These are phyloP conservation scores for Spilogale gracilis DNA, from an alignment of 2,113 vertebrate genomes.

Conservation along the genomic window DNA sequence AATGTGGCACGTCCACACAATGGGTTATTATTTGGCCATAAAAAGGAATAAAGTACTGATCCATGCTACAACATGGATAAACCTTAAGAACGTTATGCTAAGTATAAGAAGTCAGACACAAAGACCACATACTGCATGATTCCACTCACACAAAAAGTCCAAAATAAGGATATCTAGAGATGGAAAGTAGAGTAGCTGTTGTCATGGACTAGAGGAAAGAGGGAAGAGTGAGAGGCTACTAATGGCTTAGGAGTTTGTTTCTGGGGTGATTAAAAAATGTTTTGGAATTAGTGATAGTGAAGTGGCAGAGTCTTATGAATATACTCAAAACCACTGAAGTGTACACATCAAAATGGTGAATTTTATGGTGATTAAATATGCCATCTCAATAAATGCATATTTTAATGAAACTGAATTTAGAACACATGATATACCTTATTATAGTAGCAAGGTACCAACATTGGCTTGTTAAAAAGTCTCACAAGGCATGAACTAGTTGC, in stretches of 20 bases:
- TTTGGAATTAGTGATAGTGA: not conserved
- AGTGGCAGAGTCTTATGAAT: not conserved
- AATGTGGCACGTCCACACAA: not conserved
- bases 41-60: not conserved
- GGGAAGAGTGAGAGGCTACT: not conserved
- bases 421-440: not conserved
- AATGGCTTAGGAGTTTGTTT: not conserved
- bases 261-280: not conserved
- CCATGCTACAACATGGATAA: not conserved
- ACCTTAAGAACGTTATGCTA: not conserved
- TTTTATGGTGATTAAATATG: conserved; percentile 31
- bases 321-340: not conserved
- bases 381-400: conserved; percentile 18
- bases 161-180: not conserved
- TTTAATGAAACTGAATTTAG: conserved; percentile 27
- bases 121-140: not conserved
- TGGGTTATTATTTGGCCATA: not conserved
- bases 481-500: not conserved
- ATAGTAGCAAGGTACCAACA: not conserved
- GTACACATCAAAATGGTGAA: conserved; percentile 1
- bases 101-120: not conserved
- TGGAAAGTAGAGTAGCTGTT: not conserved
- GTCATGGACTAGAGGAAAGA: not conserved
- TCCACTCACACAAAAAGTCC: not conserved
- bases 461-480: conserved; percentile 44